These are phyloP conservation scores for Lithosia quadra DNA, from an alignment of 2,888 invertebrate genomes.

Conservation along the genomic window DNA sequence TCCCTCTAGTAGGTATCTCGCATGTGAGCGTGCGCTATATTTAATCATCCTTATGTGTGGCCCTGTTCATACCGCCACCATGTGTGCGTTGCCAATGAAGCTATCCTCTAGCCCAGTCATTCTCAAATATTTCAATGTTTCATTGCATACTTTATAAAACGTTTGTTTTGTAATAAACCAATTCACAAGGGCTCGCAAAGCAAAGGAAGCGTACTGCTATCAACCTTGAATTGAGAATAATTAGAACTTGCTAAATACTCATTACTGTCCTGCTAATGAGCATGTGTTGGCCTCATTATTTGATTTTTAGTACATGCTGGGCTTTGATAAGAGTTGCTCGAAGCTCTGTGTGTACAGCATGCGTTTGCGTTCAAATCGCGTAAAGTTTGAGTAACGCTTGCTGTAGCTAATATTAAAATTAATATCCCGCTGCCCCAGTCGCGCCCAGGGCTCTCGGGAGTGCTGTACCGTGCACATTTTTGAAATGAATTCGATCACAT, in stretches of 20 bases:
- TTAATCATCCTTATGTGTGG: slow-evolving; percentile 78
- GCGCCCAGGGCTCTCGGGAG: slow-evolving; percentile 76
- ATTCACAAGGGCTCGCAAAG: slow-evolving; percentile 38
- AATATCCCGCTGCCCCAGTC: slow-evolving; percentile 83
- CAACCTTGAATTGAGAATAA: slow-evolving; percentile 61
- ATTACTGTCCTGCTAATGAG: slow-evolving; percentile 61
- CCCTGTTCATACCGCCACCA: slow-evolving; percentile 74
- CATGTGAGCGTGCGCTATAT: slow-evolving; percentile 81
- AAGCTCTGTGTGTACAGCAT: slow-evolving; percentile 40
- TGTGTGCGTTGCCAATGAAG: slow-evolving; percentile 83
- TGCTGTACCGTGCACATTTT: slow-evolving; percentile 65
- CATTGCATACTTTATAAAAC: neutral
- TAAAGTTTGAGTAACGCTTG: slow-evolving; percentile 75
- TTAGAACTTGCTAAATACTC: slow-evolving; percentile 61
- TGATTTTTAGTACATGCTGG: slow-evolving; percentile 42
- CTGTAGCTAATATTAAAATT: slow-evolving; percentile 84
- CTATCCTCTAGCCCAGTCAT: slow-evolving; percentile 71
- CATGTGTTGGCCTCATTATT: slow-evolving; percentile 56
- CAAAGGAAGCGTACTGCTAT: slow-evolving; percentile 33
- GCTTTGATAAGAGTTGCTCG: slow-evolving; percentile 46
- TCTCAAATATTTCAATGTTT: slow-evolving; percentile 70
- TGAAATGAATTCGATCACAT: slow-evolving; percentile 75
- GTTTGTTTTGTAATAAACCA: slow-evolving; percentile 21
- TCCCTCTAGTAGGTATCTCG: slow-evolving; percentile 61
- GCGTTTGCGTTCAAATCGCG: slow-evolving; percentile 25